Evolutionary conservation across 2,888 invertebrate genomes (phyloP).

Genomic region (Gortyna flavago): DNA sequence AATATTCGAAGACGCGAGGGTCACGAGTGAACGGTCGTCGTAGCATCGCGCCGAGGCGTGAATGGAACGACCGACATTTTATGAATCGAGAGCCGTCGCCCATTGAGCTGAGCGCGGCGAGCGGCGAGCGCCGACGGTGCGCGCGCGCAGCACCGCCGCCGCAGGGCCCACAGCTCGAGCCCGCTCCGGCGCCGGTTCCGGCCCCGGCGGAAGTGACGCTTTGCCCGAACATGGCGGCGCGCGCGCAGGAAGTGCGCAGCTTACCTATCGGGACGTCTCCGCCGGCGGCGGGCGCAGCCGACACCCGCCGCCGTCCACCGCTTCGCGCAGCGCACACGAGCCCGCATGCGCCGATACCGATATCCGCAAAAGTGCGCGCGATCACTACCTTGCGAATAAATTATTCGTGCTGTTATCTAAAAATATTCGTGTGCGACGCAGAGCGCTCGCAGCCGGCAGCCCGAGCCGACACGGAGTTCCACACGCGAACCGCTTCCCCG

Average conservation of each 20-base stretch:
- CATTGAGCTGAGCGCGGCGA: slow-evolving; percentile 82
- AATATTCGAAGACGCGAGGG: slow-evolving; percentile 90
- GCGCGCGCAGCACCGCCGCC: slow-evolving; percentile 75
- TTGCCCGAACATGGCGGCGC: slow-evolving; percentile 89
- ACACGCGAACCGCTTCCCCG: slow-evolving; percentile 89
- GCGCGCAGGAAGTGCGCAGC: slow-evolving; percentile 90
- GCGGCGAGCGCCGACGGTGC: slow-evolving; percentile 70
- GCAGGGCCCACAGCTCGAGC: slow-evolving; percentile 78
- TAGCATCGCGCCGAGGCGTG: slow-evolving; percentile 87
- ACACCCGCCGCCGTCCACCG: slow-evolving; percentile 76
- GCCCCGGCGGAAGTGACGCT: slow-evolving; percentile 88
- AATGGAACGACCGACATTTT: slow-evolving; percentile 90
- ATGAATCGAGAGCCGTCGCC: slow-evolving; percentile 89
- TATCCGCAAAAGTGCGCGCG: slow-evolving; percentile 88
- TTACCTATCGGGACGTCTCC: slow-evolving; percentile 89
- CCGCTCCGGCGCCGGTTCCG: slow-evolving; percentile 81
- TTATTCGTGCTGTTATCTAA: slow-evolving; percentile 89
- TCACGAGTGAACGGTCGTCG: slow-evolving; percentile 89
- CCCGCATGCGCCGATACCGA: slow-evolving; percentile 85
- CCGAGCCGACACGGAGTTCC: slow-evolving; percentile 81
- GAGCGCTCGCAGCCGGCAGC: slow-evolving; percentile 79
- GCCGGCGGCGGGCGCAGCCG: slow-evolving; percentile 78
- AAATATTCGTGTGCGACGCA: slow-evolving; percentile 88
- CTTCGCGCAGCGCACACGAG: slow-evolving; percentile 74
- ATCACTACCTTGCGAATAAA: slow-evolving; percentile 89